A percentile compares a stretch with the other conserved stretches of the same genome.
Conservation (phyloP, 2,888 invertebrate genomes). For the Cerastis rubricosa region DNA sequence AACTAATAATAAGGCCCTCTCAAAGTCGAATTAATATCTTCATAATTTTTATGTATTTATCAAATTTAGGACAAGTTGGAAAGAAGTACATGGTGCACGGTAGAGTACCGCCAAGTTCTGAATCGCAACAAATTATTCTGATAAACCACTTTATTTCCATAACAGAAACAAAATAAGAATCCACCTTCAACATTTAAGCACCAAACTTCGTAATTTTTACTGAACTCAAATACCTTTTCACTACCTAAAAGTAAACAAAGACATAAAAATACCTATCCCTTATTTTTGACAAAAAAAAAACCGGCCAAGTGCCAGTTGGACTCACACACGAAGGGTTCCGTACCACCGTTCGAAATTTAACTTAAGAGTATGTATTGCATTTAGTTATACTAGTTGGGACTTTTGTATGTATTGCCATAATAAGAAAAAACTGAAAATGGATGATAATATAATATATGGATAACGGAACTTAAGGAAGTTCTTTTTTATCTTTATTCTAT, state of each 20-base stretch:
- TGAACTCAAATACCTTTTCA: conserved; percentile 15
- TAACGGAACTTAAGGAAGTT: no score
- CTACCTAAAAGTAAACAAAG: conserved; percentile 44
- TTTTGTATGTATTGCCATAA: background rate
- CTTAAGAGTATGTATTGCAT: background rate
- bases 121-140: background rate
- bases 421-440: no score
- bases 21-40: background rate
- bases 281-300: conserved; percentile 35
- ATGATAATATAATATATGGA: no score
- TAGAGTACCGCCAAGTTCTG: conserved; percentile 17
- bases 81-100: background rate
- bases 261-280: conserved; percentile 52
- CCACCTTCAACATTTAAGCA: conserved; percentile 17
- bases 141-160: background rate
- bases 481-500: background rate
- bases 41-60: background rate
- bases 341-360: background rate
- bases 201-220: conserved; percentile 1
- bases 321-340: background rate
- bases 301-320: background rate
- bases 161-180: conserved; percentile 13
- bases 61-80: background rate
- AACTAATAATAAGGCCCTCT: background rate
- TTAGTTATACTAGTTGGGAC: background rate